Evolutionary conservation across 2,888 invertebrate species (phyloP).

Genomic region (Leptopterna dolabrata): DNA sequence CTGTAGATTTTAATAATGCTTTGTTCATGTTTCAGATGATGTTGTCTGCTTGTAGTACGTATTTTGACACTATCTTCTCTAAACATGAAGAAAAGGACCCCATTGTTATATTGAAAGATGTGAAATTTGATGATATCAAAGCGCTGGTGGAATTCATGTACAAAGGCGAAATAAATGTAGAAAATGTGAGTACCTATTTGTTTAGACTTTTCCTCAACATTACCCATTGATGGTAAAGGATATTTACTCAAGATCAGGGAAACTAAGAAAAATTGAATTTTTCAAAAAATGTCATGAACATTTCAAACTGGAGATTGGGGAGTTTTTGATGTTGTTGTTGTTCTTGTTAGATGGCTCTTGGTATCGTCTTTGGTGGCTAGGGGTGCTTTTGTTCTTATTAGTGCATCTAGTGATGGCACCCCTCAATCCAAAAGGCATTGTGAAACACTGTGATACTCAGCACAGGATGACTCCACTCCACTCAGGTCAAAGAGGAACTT

Average conservation of each 20-base stretch:
- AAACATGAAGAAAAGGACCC: constrained; percentile 84
- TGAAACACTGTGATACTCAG: too few relatives aligned
- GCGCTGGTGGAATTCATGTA: constrained; percentile 95
- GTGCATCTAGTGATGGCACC: too few relatives aligned
- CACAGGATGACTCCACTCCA: too few relatives aligned
- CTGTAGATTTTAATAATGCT: background rate
- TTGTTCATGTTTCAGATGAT: constrained; percentile 74
- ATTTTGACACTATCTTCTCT: constrained; percentile 87
- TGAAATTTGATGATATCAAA: constrained; percentile 88
- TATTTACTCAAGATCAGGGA: background rate
- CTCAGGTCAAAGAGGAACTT: too few relatives aligned
- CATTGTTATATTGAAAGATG: constrained; percentile 88
- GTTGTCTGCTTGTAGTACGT: constrained; percentile 90
- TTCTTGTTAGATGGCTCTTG: too few relatives aligned
- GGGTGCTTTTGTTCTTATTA: too few relatives aligned
- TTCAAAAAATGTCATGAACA: too few relatives aligned
- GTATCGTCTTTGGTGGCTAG: too few relatives aligned
- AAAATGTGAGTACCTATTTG: constrained; percentile 78
- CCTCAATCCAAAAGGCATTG: too few relatives aligned
- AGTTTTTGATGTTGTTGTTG: too few relatives aligned
- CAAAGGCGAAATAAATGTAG: constrained; percentile 94
- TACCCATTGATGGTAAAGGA: background rate
- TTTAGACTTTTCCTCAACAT: background rate
- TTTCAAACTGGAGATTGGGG: too few relatives aligned
- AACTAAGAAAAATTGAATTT: background rate